Base-by-base conservation (phyloP, 2,888 invertebrate genomes). In the Parascotia fuliginaria region DNA sequence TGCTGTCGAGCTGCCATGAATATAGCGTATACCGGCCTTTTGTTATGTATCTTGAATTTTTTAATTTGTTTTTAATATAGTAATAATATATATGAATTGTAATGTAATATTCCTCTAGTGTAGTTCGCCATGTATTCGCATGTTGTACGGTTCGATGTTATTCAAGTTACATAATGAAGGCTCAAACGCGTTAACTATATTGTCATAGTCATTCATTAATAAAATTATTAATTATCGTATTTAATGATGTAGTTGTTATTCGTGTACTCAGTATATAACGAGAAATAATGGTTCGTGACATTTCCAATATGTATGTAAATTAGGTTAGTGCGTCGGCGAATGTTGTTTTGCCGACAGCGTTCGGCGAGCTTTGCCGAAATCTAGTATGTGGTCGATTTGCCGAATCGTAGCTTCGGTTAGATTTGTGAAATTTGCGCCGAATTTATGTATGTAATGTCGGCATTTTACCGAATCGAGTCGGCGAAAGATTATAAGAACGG, bases 211-310 rank as follows among this genome's bases (percentile, higher is more conserved):
- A 87, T 87, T 85, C 78, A 81, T 83, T 78, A 77, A 78, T 31
- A 31, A 31, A 31, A 31, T 31, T 31, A 31, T 74, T 68, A 68
- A 58, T 54, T 63, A 56, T 68, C 64, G 71, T 82, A 78, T 81
- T 77, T 77, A 81, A 73, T 67, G 59, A 61, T 65, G 66, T 75
- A 69, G 65, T 63, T 52, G 73, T 76, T 81, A 80, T 78, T 72
- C 69, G 69, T 87, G 82, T 87, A 89, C 81, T 89, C 87, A 81
- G 79, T 73, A 65, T 79, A 71, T 84, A 82, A 81, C 78, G 79
- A 85, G 75, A 73, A 78, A 75, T 81, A 81, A 88, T 84, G 89
- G 89, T 89, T 89, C 88, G 90, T 90, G 89, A 90, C 87, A 87
- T 85, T 90, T 91, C 89, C 89, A 89, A 77, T 83, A 74, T 78